phyloP scores from a whole-genome alignment of 2,888 invertebrate genomes.

The Sepioteuthis lessoniana region DNA sequence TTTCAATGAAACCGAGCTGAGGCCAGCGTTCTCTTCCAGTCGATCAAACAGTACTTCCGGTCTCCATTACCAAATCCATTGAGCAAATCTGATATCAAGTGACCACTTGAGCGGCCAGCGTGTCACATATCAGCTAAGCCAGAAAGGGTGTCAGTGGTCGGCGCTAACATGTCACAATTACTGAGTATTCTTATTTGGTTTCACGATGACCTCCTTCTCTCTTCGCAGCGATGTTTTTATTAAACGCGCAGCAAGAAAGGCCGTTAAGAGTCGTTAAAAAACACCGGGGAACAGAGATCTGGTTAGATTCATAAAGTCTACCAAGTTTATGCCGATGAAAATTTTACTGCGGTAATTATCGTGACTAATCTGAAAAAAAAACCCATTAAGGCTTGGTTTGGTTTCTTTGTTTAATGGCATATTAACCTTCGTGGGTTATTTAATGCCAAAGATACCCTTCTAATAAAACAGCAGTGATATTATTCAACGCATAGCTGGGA shows the following conservation, averaged over 20 bases:
- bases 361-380: too few relatives aligned
- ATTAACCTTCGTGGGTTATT: too few relatives aligned
- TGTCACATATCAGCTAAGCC: slow-evolving; percentile 33
- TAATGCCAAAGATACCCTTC: too few relatives aligned
- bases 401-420: too few relatives aligned
- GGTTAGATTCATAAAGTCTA: too few relatives aligned
- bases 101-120: not conserved
- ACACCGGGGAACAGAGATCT: too few relatives aligned
- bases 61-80: not conserved
- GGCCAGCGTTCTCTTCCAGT: not conserved
- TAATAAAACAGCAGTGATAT: too few relatives aligned
- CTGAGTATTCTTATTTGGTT: not conserved
- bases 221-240: not conserved
- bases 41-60: not conserved
- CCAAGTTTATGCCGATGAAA: too few relatives aligned
- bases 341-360: too few relatives aligned
- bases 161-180: too few relatives aligned
- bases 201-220: not conserved
- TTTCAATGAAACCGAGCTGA: not conserved
- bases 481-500: too few relatives aligned
- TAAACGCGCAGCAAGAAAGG: not conserved
- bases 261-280: not conserved
- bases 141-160: not conserved
- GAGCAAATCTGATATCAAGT: not conserved
- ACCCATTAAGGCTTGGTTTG: too few relatives aligned